Conservation (phyloP, 2,888 invertebrate genomes). For the Drosophila anomelani region DNA sequence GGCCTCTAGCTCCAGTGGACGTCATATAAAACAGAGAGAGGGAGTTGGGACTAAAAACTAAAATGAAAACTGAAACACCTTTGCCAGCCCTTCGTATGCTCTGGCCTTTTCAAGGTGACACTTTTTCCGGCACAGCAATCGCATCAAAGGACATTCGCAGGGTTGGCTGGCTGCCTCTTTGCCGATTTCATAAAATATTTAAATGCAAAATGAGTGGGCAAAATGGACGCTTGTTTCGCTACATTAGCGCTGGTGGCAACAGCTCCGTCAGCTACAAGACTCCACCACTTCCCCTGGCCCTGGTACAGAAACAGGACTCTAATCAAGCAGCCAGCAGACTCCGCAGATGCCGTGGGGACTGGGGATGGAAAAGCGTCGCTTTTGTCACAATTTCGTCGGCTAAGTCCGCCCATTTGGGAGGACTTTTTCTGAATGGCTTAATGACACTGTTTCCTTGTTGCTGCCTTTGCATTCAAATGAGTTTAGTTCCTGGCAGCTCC, state of each 20-base stretch:
- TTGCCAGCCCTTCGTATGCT: background rate
- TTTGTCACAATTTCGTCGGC: constrained; percentile 60
- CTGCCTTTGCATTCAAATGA: constrained; percentile 12
- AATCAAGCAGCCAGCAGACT: constrained; percentile 11
- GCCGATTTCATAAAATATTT: constrained; percentile 73
- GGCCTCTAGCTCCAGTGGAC: background rate
- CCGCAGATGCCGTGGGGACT: constrained; percentile 4
- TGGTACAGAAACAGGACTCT: constrained; percentile 3
- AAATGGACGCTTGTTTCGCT: constrained; percentile 46
- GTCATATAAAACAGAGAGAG: background rate
- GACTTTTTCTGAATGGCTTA: constrained; percentile 25
- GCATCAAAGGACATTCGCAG: constrained; percentile 52
- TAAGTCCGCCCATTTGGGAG: constrained; percentile 37
- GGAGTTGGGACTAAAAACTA: background rate
- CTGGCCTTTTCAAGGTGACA: constrained; percentile 65
- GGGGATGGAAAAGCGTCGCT: constrained; percentile 40
- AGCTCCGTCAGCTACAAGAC: constrained; percentile 9
- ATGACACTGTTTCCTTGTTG: constrained; percentile 24
- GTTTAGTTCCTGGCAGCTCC: background rate
- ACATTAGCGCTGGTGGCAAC: constrained; percentile 26
- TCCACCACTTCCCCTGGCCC: background rate
- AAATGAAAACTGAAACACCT: constrained; percentile 26
- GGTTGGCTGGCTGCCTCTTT: constrained; percentile 33
- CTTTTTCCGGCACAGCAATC: constrained; percentile 53
- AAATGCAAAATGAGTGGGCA: constrained; percentile 57